Base-by-base conservation (phyloP, 1,140 invertebrate genomes). In the Agraylea sexmaculata region DNA sequence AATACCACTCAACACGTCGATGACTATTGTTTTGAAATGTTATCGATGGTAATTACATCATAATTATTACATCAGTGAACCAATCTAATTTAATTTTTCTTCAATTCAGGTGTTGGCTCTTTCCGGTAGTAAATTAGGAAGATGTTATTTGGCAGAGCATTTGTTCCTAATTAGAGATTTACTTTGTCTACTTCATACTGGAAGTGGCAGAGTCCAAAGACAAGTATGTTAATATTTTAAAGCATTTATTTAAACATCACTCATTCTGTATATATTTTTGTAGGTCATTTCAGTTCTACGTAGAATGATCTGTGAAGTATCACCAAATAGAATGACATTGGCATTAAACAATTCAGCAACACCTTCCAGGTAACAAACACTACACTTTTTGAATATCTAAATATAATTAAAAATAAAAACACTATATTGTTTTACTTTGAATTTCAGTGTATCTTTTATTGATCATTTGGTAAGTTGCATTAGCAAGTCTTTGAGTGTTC, bases 11-110 rank as follows among this genome's bases (percentile, higher is more conserved):
- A 77, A 47, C 50, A 64, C 4, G 55, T 71, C 32, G 92, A 96
- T 65, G 89, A 87, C 6, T 96, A 95, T 56, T 96, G 91, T 65
- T 97, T 97, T 60, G 91, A 97, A 68, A 91, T 97, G 86, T 64
- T 97, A 5, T 94, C 88, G 1, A 87, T 96, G 78, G 91, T 73
- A 38, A 49, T 37, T 36, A 25, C 23, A 25, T 25, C 23, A 8
- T 12, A 25, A 25, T 25, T 25, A 25, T 25, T 25, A 12, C 27
- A 35, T 27, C 6, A 2, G 22, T 8, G 18, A 20, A 20, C 16
- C 6, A 20, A 20, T 8, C 13, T 36, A 36, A 36, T 27, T 27
- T 27, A 27, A 8, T 27, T 27, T 8, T 27, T 27, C 13, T 27
- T 34, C 34, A 29, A 52, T 53, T 11, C 42, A 67, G 64, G 45